Evolutionary conservation across 2,888 invertebrate species (phyloP).

Genomic region (Embidobia sp.): DNA sequence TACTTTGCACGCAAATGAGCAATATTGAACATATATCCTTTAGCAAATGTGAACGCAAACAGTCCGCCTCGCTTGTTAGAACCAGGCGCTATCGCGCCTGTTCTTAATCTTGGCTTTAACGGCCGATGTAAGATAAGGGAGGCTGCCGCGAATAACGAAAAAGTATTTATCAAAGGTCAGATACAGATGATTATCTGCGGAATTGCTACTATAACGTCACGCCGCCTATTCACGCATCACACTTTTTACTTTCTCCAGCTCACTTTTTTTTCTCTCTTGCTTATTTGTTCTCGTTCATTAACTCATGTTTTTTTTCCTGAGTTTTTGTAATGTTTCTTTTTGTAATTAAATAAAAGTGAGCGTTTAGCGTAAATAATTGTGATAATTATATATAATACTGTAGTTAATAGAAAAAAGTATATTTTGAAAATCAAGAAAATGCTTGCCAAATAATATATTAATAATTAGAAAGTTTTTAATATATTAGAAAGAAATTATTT

Average conservation of each 20-base stretch:
- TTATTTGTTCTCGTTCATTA: conserved; percentile 11
- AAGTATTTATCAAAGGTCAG: conserved; percentile 63
- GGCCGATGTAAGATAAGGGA: conserved; percentile 63
- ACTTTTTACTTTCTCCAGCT: conserved; percentile 47
- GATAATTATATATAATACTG: too few relatives aligned
- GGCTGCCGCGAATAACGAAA: conserved; percentile 47
- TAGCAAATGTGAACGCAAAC: conserved; percentile 59
- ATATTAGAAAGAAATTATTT: too few relatives aligned
- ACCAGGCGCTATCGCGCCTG: conserved; percentile 61
- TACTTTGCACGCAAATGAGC: conserved; percentile 68
- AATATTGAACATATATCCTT: conserved; percentile 64
- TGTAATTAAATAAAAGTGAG: too few relatives aligned
- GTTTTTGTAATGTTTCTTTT: too few relatives aligned
- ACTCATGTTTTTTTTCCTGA: too few relatives aligned
- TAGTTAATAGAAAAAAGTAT: too few relatives aligned
- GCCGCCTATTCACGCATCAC: conserved; percentile 45
- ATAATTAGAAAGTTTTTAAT: too few relatives aligned
- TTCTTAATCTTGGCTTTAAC: conserved; percentile 65
- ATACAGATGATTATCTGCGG: conserved; percentile 58
- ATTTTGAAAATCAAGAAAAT: too few relatives aligned
- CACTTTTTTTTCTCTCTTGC: conserved; percentile 4
- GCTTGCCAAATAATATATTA: too few relatives aligned
- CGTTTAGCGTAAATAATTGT: too few relatives aligned
- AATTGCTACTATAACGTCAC: conserved; percentile 59
- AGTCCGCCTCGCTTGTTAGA: conserved; percentile 62